Evolutionary conservation across 2,888 invertebrate species (phyloP).

Genomic region (Agrypnus murinus): DNA sequence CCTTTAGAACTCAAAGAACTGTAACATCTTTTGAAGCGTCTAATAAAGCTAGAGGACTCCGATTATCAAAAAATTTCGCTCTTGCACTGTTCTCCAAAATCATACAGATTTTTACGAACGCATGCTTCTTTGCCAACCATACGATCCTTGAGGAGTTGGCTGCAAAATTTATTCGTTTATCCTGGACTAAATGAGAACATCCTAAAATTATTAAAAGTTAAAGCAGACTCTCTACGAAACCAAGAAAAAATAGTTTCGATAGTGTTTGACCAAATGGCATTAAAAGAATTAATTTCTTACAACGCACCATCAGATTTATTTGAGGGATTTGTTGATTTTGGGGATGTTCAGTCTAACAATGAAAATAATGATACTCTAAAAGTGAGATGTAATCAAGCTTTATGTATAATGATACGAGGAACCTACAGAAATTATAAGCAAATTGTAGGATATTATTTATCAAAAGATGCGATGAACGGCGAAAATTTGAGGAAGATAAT

Average conservation of each 20-base stretch:
- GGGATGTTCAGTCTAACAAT: too few relatives aligned
- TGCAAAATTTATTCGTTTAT: neutral
- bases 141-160: neutral
- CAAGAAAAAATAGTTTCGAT: too few relatives aligned
- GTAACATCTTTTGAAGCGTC: too few relatives aligned
- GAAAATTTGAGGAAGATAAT: neutral
- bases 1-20: too few relatives aligned
- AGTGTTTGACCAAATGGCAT: too few relatives aligned
- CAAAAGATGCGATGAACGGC: neutral
- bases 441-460: neutral
- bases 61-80: conserved; percentile 7
- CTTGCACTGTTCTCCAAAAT: conserved; percentile 3
- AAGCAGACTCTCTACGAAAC: neutral
- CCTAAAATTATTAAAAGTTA: neutral
- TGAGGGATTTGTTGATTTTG: too few relatives aligned
- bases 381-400: neutral
- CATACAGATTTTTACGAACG: neutral
- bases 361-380: too few relatives aligned
- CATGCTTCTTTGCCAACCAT: neutral
- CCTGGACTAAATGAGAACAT: neutral
- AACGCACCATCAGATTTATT: too few relatives aligned
- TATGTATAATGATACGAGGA: neutral
- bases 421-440: neutral
- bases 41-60: too few relatives aligned
- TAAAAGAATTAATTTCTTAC: too few relatives aligned